These are phyloP conservation scores for Gryllus bimaculatus DNA, from an alignment of 1,140 invertebrate species.

Conservation along the genomic window DNA sequence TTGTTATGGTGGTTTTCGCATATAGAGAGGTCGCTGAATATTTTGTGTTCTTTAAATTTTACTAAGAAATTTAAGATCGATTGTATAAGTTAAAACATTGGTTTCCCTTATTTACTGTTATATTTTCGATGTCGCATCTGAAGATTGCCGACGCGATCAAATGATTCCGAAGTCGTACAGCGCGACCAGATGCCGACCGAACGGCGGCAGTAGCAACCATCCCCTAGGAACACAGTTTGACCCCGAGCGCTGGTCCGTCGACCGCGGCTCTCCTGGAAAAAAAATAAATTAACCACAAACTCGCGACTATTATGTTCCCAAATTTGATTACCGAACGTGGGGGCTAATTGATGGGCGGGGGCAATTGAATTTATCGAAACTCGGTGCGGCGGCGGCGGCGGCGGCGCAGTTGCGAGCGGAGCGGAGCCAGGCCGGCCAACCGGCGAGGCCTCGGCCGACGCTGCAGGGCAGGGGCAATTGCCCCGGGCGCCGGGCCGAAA, in stretches of 20 bases:
- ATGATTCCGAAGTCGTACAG: no score
- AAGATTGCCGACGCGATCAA: no score
- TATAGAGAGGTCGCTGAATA: no score
- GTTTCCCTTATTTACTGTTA: no score
- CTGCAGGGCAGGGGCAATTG: not conserved
- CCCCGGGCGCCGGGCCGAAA: not conserved
- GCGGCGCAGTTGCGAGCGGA: not conserved
- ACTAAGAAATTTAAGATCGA: no score
- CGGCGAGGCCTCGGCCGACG: not conserved
- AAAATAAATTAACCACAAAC: slow-evolving; percentile 2
- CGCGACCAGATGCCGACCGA: no score
- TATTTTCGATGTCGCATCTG: no score
- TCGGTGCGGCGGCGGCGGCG: not conserved
- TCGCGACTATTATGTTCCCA: slow-evolving; percentile 3
- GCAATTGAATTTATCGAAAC: slow-evolving; percentile 5
- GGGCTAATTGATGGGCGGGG: not conserved
- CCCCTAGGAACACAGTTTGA: not conserved
- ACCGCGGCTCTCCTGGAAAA: not conserved
- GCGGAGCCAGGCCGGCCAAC: no score
- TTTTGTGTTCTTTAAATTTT: no score
- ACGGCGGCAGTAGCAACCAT: not conserved
- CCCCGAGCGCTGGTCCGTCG: not conserved
- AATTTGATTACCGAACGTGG: not conserved
- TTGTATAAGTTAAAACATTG: no score
- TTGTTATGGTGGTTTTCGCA: no score